phyloP scores from a whole-genome alignment of 2,888 invertebrate genomes.

The Cheilosia soror region DNA sequence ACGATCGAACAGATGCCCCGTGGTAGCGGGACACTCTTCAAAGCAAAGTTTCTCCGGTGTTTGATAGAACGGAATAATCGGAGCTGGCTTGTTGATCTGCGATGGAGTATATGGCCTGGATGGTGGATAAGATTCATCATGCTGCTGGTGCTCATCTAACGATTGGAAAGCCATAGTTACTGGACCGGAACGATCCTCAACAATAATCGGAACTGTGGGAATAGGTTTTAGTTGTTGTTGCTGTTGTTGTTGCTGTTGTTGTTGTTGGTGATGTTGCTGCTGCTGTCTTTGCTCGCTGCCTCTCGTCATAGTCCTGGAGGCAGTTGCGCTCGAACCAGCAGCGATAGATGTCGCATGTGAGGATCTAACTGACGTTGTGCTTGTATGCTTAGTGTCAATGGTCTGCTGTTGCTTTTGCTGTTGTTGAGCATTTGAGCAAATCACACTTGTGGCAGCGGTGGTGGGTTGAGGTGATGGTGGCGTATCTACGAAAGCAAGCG shows the following conservation, averaged over 20 bases:
- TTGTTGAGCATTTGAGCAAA: conserved; percentile 79
- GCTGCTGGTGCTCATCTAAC: conserved; percentile 85
- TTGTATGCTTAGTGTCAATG: conserved; percentile 54
- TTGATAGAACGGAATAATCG: conserved; percentile 91
- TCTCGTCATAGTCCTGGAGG: conserved; percentile 75
- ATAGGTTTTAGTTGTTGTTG: conserved; percentile 75
- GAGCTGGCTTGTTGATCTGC: conserved; percentile 88
- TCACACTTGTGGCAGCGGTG: conserved; percentile 47
- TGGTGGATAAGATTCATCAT: conserved; percentile 81
- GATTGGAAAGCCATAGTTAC: conserved; percentile 88
- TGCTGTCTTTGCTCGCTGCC: conserved; percentile 69
- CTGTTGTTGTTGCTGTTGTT: conserved; percentile 73
- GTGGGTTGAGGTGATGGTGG: conserved; percentile 78
- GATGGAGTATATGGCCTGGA: conserved; percentile 88
- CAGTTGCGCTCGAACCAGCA: conserved; percentile 72
- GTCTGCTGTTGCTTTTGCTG: conserved; percentile 73
- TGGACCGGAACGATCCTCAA: conserved; percentile 85
- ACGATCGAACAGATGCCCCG: conserved; percentile 86
- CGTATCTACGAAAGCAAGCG: conserved; percentile 83
- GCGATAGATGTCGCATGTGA: conserved; percentile 58
- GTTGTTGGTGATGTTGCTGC: conserved; percentile 71
- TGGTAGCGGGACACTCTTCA: conserved; percentile 87
- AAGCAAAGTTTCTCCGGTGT: conserved; percentile 87
- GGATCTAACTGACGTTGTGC: conserved; percentile 34
- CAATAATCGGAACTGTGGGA: conserved; percentile 79